A percentile compares a stretch with the other conserved stretches of the same genome.
phyloP scores from a whole-genome alignment of 2,888 invertebrate species.

The Stenotaenia linearis region DNA sequence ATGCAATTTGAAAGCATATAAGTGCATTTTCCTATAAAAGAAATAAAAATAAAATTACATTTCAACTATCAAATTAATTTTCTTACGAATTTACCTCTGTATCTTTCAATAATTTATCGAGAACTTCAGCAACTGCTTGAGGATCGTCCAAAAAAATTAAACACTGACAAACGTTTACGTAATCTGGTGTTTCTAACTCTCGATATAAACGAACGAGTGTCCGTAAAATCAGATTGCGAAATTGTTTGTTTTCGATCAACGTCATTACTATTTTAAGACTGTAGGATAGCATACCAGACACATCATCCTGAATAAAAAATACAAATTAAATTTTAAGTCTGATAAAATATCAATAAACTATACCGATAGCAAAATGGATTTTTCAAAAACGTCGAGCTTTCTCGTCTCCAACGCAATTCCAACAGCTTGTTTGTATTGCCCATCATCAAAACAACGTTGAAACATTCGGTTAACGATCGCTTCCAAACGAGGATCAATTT shows the following conservation, averaged over 20 bases:
- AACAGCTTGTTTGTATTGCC: constrained; percentile 89
- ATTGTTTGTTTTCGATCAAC: constrained; percentile 86
- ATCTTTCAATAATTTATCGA: constrained; percentile 80
- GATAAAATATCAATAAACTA: constrained; percentile 32
- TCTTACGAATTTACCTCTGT: constrained; percentile 58
- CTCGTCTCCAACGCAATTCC: constrained; percentile 94
- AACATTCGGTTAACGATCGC: constrained; percentile 97
- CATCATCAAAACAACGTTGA: constrained; percentile 87
- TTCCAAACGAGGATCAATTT: constrained; percentile 59
- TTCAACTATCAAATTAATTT: not conserved
- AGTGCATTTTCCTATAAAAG: constrained; percentile 62
- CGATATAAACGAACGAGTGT: constrained; percentile 85
- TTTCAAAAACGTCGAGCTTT: constrained; percentile 93
- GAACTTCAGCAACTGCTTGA: constrained; percentile 80
- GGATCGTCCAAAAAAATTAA: constrained; percentile 94
- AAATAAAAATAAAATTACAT: constrained; percentile 13
- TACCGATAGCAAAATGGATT: constrained; percentile 77
- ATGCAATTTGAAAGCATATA: constrained; percentile 98
- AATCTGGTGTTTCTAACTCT: constrained; percentile 84
- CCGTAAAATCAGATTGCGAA: constrained; percentile 82
- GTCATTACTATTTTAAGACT: constrained; percentile 96
- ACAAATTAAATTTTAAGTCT: not conserved
- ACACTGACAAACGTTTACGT: constrained; percentile 97
- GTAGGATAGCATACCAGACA: constrained; percentile 83
- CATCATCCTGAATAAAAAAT: constrained; percentile 60